Conservation (phyloP, 30 jellyfish, hydroid and myxozoan genomes). For the Pelagia noctiluca region DNA sequence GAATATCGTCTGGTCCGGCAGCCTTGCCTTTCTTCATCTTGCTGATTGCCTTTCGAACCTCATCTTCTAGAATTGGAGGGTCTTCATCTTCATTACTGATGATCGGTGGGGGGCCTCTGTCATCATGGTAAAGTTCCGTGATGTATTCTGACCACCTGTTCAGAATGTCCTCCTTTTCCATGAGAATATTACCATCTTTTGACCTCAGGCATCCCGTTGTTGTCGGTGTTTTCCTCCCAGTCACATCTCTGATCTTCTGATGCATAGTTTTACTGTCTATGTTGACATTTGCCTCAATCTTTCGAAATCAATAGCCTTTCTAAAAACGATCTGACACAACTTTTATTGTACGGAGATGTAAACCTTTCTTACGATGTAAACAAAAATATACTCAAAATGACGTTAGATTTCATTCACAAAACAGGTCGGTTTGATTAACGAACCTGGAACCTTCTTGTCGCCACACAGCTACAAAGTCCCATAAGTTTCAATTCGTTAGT, state of each 20-base stretch:
- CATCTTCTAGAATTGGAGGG: constrained; percentile 25
- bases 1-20: constrained; percentile 37
- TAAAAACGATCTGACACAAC: too few relatives aligned
- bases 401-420: too few relatives aligned
- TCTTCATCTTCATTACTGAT: constrained; percentile 9
- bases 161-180: constrained; percentile 34
- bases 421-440: too few relatives aligned
- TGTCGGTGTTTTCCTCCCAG: neutral
- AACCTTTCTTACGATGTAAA: too few relatives aligned
- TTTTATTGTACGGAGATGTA: too few relatives aligned
- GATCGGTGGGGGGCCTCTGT: constrained; percentile 22
- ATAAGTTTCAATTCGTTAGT: too few relatives aligned
- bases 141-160: constrained; percentile 24
- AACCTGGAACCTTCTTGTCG: too few relatives aligned
- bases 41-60: constrained; percentile 7
- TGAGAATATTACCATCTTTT: constrained; percentile 37
- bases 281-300: neutral
- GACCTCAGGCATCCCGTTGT: constrained; percentile 58
- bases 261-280: neutral
- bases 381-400: too few relatives aligned
- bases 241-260: neutral
- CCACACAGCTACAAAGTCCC: too few relatives aligned
- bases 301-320: too few relatives aligned
- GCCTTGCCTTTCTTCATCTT: constrained; percentile 26
- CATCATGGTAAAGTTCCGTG: neutral